Evolutionary conservation across 2,797 vertebrate species (phyloP).

Genomic region (Xenopus petersii): DNA sequence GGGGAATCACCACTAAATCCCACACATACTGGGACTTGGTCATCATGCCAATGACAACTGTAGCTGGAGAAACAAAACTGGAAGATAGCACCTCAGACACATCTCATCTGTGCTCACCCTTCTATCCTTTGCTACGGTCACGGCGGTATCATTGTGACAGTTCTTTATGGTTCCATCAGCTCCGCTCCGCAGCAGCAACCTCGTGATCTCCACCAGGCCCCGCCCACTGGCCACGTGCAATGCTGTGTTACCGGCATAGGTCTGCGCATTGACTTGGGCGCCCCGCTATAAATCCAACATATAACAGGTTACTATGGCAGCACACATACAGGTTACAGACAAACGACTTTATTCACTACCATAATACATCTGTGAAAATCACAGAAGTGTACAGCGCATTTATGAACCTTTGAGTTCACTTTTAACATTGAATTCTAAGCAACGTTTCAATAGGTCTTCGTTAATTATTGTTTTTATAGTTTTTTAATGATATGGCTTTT

Average conservation of each 20-base stretch:
- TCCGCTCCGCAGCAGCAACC: conserved; percentile 78
- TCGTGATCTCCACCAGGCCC: conserved; percentile 77
- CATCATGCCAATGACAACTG: no score
- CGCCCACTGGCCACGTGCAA: conserved; percentile 83
- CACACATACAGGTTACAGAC: background rate
- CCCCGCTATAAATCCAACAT: conserved; percentile 64
- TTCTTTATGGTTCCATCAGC: conserved; percentile 86
- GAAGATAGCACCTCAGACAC: background rate
- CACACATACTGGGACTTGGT: background rate
- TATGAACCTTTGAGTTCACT: no score
- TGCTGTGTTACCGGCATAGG: conserved; percentile 86
- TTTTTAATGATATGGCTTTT: no score
- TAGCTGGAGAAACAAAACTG: no score
- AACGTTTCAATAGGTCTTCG: no score
- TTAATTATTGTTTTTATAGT: no score
- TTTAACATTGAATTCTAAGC: no score
- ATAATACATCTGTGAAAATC: no score
- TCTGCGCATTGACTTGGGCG: conserved; percentile 83
- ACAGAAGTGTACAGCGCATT: no score
- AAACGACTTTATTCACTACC: no score
- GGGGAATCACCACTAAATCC: no score
- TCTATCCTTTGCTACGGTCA: conserved; percentile 86
- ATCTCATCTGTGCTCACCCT: conserved; percentile 64
- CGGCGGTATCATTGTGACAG: conserved; percentile 86
- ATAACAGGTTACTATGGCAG: background rate